A percentile compares a stretch with the other conserved stretches of the same genome.
Conservation (phyloP, 2,888 invertebrate genomes). For the Orchestes rusci region DNA sequence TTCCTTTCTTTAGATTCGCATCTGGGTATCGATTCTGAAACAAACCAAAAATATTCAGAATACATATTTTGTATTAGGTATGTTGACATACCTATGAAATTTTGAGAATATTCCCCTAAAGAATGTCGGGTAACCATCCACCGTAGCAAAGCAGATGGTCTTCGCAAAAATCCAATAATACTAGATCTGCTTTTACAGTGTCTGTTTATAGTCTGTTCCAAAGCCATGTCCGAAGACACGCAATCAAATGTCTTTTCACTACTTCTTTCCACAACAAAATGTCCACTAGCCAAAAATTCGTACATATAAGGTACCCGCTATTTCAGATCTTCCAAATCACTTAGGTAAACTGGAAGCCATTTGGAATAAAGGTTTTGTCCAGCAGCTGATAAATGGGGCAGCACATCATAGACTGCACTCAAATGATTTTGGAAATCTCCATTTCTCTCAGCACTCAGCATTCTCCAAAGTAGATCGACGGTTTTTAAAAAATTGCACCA, state of each 20-base stretch:
- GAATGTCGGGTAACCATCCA: constrained; percentile 4
- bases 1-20: neutral
- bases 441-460: constrained; percentile 3
- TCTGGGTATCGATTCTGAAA: neutral
- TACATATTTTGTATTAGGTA: neutral
- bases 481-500: constrained; percentile 1
- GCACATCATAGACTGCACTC: neutral
- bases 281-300: constrained; percentile 12
- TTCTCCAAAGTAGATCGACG: constrained; percentile 1
- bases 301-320: neutral
- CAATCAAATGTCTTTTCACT: constrained; percentile 23
- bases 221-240: constrained; percentile 24
- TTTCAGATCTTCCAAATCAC: constrained; percentile 3
- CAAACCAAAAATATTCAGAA: neutral
- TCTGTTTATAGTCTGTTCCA: constrained; percentile 26
- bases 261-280: constrained; percentile 25
- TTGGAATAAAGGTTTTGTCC: constrained; percentile 18
- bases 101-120: constrained; percentile 4
- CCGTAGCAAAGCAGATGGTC: neutral
- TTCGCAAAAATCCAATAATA: constrained; percentile 15
- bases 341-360: constrained; percentile 1
- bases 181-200: constrained; percentile 25
- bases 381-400: constrained; percentile 22
- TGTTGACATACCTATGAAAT: neutral
- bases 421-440: constrained; percentile 2